phyloP scores from a whole-genome alignment of 2,113 vertebrate species.

The Lampris incognitus region DNA sequence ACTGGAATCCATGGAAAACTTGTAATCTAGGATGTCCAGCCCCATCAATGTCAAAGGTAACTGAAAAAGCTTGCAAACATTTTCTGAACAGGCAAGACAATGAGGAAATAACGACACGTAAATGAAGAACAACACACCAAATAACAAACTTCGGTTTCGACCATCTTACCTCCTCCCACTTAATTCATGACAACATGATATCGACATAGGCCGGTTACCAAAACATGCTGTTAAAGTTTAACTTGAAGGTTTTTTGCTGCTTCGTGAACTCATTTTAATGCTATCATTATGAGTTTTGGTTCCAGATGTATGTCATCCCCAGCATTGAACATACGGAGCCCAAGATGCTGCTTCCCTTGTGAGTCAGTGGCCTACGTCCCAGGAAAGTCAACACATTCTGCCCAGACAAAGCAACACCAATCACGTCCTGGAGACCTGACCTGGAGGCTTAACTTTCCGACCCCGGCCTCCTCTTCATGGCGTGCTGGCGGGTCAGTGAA shows the following conservation, averaged over 20 bases:
- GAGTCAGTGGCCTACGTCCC: constrained; percentile 15
- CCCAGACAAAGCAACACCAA: constrained; percentile 16
- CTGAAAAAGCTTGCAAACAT: no score
- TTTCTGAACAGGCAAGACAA: not conserved
- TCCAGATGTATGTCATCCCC: not conserved
- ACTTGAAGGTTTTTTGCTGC: no score
- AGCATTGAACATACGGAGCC: constrained; percentile 15
- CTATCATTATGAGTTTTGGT: constrained; percentile 5
- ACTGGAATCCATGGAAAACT: not conserved
- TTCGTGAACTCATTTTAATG: no score
- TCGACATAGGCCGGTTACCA: no score
- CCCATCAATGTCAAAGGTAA: not conserved
- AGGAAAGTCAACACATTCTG: not conserved
- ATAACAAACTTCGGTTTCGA: not conserved
- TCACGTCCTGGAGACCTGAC: constrained; percentile 12
- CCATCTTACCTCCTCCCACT: not conserved
- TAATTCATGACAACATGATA: no score
- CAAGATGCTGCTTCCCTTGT: not conserved
- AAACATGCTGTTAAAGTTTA: no score
- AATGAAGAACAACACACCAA: not conserved
- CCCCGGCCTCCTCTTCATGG: not conserved
- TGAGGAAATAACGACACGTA: not conserved
- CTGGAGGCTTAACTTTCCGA: constrained; percentile 22
- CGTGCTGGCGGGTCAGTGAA: constrained; percentile 68
- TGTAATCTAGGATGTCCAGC: not conserved